Evolutionary conservation across 2,113 vertebrate genomes (phyloP).

Genomic region (Colinus virginianus): DNA sequence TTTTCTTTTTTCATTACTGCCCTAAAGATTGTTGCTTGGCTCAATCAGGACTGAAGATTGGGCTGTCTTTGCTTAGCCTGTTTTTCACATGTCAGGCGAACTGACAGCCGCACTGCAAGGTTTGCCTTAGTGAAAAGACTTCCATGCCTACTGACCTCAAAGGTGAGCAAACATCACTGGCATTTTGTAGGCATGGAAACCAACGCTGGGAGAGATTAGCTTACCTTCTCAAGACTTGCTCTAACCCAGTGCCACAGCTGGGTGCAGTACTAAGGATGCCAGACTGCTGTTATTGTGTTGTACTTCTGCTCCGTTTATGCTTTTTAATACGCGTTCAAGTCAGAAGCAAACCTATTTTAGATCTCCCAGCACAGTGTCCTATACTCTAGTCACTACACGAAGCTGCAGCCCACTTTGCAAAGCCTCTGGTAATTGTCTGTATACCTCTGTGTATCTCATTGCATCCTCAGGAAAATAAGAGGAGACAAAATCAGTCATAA

Average conservation of each 20-base stretch:
- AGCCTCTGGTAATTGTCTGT: not conserved
- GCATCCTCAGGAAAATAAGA: not conserved
- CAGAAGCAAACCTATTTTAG: not conserved
- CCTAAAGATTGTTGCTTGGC: not conserved
- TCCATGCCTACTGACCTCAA: not conserved
- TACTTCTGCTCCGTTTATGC: not conserved
- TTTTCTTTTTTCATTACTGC: not conserved
- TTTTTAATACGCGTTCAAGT: not conserved
- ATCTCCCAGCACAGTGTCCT: not conserved
- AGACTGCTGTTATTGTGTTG: not conserved
- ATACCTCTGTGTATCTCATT: not conserved
- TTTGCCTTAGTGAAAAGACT: not conserved
- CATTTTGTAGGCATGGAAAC: not conserved
- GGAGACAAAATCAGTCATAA: not conserved
- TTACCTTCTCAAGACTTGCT: not conserved
- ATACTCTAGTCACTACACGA: not conserved
- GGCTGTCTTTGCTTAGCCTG: not conserved
- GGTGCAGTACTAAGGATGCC: not conserved
- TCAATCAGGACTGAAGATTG: not conserved
- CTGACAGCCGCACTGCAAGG: not conserved
- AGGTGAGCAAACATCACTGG: not conserved
- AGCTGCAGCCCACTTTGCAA: not conserved
- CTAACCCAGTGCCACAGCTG: not conserved
- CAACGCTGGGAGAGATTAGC: not conserved
- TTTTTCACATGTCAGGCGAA: not conserved